Conservation (phyloP, 2,888 invertebrate species). For the Ceramica pisi region DNA sequence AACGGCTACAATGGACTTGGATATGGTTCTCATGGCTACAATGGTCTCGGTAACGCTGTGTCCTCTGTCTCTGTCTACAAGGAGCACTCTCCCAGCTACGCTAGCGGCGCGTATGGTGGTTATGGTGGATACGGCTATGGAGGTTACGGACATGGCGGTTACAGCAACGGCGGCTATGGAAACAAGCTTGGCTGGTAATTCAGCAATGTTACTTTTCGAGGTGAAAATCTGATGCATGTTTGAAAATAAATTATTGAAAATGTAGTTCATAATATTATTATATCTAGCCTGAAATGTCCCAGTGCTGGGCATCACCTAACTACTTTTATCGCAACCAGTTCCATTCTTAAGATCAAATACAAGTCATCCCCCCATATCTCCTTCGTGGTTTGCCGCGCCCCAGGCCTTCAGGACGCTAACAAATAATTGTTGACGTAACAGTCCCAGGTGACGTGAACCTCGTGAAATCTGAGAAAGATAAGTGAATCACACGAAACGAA, state of each 20-base stretch:
- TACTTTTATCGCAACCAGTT: too few relatives aligned
- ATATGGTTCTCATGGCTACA: slow-evolving; percentile 45
- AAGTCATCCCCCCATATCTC: too few relatives aligned
- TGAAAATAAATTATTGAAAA: slow-evolving; percentile 50
- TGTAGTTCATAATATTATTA: not conserved
- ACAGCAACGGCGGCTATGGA: slow-evolving; percentile 42
- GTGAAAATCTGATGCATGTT: not conserved
- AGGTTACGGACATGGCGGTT: slow-evolving; percentile 48
- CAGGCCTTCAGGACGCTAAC: too few relatives aligned
- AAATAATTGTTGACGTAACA: too few relatives aligned
- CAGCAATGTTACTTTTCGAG: not conserved
- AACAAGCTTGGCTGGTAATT: slow-evolving; percentile 64
- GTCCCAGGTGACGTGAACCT: too few relatives aligned
- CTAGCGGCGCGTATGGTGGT: slow-evolving; percentile 50
- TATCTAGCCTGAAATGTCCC: too few relatives aligned
- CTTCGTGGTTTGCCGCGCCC: too few relatives aligned
- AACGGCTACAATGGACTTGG: slow-evolving; percentile 53
- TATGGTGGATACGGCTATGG: slow-evolving; percentile 59
- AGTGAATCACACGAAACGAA: too few relatives aligned
- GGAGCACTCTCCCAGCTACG: slow-evolving; percentile 55
- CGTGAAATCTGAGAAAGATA: too few relatives aligned
- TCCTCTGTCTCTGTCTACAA: slow-evolving; percentile 69
- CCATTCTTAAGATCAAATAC: too few relatives aligned
- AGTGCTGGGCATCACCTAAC: too few relatives aligned
- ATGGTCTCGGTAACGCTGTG: slow-evolving; percentile 65